Evolutionary conservation across 2,888 invertebrate genomes (phyloP).

Genomic region (Caenorhabditis sp.): DNA sequence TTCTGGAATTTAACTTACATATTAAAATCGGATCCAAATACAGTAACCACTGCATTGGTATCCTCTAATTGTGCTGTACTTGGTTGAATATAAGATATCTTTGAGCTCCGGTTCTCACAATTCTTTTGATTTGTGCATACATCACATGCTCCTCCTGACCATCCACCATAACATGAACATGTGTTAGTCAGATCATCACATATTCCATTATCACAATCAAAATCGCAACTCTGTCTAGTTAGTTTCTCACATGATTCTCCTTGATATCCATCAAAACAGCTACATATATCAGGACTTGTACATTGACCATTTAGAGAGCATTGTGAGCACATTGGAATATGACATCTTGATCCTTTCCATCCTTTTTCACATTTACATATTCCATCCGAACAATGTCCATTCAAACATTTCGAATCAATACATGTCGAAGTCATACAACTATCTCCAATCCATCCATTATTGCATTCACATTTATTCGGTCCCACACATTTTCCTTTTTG

Average conservation of each 20-base stretch:
- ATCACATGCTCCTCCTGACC: constrained; percentile 63
- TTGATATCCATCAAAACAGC: constrained; percentile 49
- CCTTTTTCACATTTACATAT: constrained; percentile 36
- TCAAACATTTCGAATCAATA: constrained; percentile 27
- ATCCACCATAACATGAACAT: constrained; percentile 55
- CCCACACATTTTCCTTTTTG: constrained; percentile 47
- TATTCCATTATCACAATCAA: constrained; percentile 59
- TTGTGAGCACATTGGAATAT: constrained; percentile 35
- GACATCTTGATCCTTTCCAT: constrained; percentile 45
- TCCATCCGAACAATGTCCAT: constrained; percentile 41
- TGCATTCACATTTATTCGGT: constrained; percentile 48
- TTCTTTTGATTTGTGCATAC: constrained; percentile 46
- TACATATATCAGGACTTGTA: constrained; percentile 38
- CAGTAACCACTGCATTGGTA: constrained; percentile 43
- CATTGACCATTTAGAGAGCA: constrained; percentile 55
- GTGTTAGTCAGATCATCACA: constrained; percentile 52
- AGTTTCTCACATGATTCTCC: constrained; percentile 43
- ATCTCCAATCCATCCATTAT: constrained; percentile 37
- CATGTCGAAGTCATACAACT: constrained; percentile 34
- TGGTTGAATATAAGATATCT: constrained; percentile 46
- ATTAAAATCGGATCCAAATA: constrained; percentile 34
- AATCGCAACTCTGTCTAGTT: constrained; percentile 48
- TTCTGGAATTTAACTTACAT: constrained; percentile 5
- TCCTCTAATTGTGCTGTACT: constrained; percentile 45
- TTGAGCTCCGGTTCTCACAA: not conserved